A percentile compares a stretch with the other conserved stretches of the same genome.
phyloP scores from a whole-genome alignment of 1,140 invertebrate genomes.

The Aplysia californica region DNA sequence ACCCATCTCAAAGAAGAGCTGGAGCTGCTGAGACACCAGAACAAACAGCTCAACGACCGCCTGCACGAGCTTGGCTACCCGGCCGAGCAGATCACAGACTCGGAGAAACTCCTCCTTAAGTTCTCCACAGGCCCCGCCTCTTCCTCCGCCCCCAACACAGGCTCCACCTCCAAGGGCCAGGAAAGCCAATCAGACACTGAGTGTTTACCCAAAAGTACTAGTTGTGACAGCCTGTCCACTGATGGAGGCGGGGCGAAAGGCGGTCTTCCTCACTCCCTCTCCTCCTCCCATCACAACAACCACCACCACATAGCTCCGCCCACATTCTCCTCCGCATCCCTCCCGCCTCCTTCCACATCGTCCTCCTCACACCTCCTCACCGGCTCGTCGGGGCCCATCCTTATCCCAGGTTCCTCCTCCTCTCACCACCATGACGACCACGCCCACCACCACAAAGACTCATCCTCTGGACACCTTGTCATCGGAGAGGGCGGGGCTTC shows the following conservation, averaged over 20 bases:
- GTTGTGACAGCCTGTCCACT: slow-evolving; percentile 58
- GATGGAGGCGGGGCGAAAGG: slow-evolving; percentile 36
- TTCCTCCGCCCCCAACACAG: no score
- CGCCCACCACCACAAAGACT: no score
- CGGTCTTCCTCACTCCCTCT: neutral
- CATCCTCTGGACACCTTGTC: neutral
- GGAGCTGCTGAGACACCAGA: slow-evolving; percentile 58
- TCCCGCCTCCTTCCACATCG: no score
- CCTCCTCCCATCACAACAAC: slow-evolving; percentile 5
- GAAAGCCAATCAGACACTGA: slow-evolving; percentile 33
- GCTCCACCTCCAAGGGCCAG: slow-evolving; percentile 26
- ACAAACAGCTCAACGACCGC: slow-evolving; percentile 57
- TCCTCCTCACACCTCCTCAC: no score
- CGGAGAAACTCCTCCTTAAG: slow-evolving; percentile 61
- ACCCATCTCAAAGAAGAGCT: slow-evolving; percentile 62
- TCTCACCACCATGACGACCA: no score
- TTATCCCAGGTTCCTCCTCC: no score
- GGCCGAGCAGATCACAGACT: slow-evolving; percentile 63
- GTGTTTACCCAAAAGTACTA: slow-evolving; percentile 43
- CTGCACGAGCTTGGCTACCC: slow-evolving; percentile 61
- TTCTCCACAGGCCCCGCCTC: no score
- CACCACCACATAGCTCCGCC: slow-evolving; percentile 7
- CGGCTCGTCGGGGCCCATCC: no score
- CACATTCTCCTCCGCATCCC: slow-evolving; percentile 13
- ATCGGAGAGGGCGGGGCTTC: neutral